Base-by-base conservation (phyloP, 2,888 invertebrate genomes). In the Agrenia bidenticulata region DNA sequence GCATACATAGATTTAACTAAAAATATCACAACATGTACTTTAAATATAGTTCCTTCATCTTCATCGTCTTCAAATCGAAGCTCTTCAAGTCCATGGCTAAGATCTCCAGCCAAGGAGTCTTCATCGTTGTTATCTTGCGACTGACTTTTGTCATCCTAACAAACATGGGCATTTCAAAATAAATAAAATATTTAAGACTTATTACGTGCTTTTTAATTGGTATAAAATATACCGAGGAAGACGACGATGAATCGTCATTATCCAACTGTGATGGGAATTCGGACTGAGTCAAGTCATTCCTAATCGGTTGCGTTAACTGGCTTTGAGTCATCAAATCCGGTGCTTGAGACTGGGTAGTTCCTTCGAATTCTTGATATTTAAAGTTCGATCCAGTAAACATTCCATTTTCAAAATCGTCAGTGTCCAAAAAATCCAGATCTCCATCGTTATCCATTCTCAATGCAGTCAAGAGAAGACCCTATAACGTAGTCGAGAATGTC, bases 1-100 rank as follows among this genome's bases (percentile, higher is more conserved):
- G n/a, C 27, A 26, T 42, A 21, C n/a, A n/a, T n/a, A n/a, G 13
- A 19, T 41, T 19, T 41, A 21, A n/a, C 21, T 9, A 11, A 57
- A 58, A 23, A 27, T 49, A n/a, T 7, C 32, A 59, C 17, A 54
- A 54, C 11, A 32, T 24, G 81, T 72, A 80, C 80, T 77, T 83
- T 90, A 78, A 89, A 90, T 78, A 89, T 92, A 77, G 90, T 87
- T 39, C 90, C 89, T 78, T 94, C 94, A 80, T 95, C 91, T 69
- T 92, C 96, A 79, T 96, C 96, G 77, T 93, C 92, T 80, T 97
- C 96, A 82, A 96, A 96, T 78, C 94, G 94, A 66, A 96, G 82
- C 79, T 95, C 95, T 0, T 90, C 89, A 70, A 92, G 84, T 50
- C 88, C 88, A 79, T 89, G 88, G 13, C 67, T 69, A 2, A 73